Conservation (phyloP, 2,888 invertebrate species). For the Andrena haemorrhoa region DNA sequence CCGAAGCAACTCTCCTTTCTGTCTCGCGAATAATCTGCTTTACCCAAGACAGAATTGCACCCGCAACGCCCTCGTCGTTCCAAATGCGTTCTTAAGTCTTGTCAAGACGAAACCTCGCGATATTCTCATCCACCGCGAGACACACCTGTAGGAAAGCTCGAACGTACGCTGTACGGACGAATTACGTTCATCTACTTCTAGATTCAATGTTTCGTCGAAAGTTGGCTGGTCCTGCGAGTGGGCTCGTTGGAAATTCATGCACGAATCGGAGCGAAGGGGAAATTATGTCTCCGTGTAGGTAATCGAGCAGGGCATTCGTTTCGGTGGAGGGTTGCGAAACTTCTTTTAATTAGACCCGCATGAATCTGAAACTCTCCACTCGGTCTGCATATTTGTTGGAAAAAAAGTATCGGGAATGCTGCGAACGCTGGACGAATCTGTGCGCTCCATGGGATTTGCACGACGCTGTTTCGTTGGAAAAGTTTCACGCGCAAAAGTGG, state of each 20-base stretch:
- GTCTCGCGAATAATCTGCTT: slow-evolving; percentile 15
- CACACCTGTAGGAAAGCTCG: no score
- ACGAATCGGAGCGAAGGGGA: background rate
- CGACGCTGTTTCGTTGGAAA: background rate
- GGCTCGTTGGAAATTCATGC: background rate
- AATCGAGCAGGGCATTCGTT: background rate
- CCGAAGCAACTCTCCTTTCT: slow-evolving; percentile 9
- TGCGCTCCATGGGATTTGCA: background rate
- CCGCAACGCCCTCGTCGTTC: background rate
- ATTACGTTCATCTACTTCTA: background rate
- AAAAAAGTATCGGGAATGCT: background rate
- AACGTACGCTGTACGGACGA: background rate
- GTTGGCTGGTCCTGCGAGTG: background rate
- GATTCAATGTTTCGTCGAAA: background rate
- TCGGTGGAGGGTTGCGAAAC: background rate
- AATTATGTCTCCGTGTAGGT: background rate
- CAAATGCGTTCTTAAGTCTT: no score
- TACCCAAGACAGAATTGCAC: slow-evolving; percentile 6
- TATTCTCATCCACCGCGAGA: background rate
- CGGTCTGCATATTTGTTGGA: background rate
- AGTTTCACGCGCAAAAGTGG: slow-evolving; percentile 6
- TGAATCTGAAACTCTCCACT: background rate
- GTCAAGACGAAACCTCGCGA: background rate
- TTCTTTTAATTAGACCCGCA: background rate
- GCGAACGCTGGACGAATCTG: no score